A percentile compares a stretch with the other conserved stretches of the same genome.
phyloP scores from a whole-genome alignment of 2,888 invertebrate species.

The Sinhomidia bicolor region DNA sequence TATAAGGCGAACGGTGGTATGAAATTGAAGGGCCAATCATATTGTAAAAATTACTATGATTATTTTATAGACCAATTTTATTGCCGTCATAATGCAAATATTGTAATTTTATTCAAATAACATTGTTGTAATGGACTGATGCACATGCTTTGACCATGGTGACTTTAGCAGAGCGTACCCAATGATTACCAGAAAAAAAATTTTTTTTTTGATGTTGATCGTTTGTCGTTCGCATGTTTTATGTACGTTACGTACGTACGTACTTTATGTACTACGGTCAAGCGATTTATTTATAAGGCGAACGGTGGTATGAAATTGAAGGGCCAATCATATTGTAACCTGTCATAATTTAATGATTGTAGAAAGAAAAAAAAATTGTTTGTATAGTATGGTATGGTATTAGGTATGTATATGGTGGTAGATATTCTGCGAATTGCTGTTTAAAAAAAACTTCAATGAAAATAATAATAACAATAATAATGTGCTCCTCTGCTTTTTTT shows the following conservation, averaged over 20 bases:
- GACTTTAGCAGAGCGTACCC: conserved; percentile 41
- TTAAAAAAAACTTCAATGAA: neutral
- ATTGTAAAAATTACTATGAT: conserved; percentile 70
- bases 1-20: conserved; percentile 9
- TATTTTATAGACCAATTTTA: conserved; percentile 63
- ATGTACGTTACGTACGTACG: neutral
- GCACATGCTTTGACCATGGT: conserved; percentile 55
- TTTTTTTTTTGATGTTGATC: neutral
- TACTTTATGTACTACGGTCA: neutral
- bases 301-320: conserved; percentile 8
- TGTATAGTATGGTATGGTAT: neutral
- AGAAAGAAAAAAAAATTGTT: too few relatives aligned
- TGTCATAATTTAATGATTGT: conserved; percentile 30
- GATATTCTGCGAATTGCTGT: neutral
- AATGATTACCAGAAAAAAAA: conserved; percentile 43
- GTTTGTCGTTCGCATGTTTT: neutral
- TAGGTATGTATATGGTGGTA: neutral
- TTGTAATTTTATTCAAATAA: conserved; percentile 52
- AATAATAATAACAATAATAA: neutral
- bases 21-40: conserved; percentile 24
- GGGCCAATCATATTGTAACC: conserved; percentile 52
- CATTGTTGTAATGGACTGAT: neutral
- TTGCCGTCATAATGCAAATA: conserved; percentile 60
- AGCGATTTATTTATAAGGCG: conserved; percentile 25
- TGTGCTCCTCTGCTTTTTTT: neutral